These are phyloP conservation scores for Neotoxoptera formosana DNA, from an alignment of 1,140 invertebrate genomes.

Conservation along the genomic window DNA sequence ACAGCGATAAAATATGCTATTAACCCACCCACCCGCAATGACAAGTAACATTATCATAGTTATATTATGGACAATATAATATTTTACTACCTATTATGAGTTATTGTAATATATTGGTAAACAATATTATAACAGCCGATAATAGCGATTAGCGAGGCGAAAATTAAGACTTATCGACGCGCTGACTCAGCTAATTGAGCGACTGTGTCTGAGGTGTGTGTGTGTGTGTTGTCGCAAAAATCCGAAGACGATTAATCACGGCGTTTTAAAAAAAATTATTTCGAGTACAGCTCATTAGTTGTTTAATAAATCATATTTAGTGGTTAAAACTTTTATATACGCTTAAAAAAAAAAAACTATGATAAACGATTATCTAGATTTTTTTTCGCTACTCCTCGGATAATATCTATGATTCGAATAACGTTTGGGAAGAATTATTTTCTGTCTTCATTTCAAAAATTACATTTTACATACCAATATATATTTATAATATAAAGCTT, in stretches of 20 bases:
- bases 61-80: background rate
- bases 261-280: background rate
- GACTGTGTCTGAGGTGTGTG: background rate
- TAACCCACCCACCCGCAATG: background rate
- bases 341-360: background rate
- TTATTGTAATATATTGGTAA: background rate
- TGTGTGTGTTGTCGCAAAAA: background rate
- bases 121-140: background rate
- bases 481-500: background rate
- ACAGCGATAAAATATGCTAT: too few relatives aligned
- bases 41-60: background rate
- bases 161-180: background rate
- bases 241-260: background rate
- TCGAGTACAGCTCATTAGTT: background rate
- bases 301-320: slow-evolving; percentile 20
- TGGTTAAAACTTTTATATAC: slow-evolving; percentile 8
- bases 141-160: background rate
- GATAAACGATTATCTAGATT: background rate
- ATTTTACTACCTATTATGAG: background rate
- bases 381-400: background rate
- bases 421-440: background rate
- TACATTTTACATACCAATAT: background rate
- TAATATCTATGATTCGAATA: background rate
- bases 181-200: background rate
- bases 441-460: background rate